Evolutionary conservation across 2,113 vertebrate species (phyloP), one percentile per base, ranked within the genome.

Genomic region (Heteronetta atricapilla): DNA sequence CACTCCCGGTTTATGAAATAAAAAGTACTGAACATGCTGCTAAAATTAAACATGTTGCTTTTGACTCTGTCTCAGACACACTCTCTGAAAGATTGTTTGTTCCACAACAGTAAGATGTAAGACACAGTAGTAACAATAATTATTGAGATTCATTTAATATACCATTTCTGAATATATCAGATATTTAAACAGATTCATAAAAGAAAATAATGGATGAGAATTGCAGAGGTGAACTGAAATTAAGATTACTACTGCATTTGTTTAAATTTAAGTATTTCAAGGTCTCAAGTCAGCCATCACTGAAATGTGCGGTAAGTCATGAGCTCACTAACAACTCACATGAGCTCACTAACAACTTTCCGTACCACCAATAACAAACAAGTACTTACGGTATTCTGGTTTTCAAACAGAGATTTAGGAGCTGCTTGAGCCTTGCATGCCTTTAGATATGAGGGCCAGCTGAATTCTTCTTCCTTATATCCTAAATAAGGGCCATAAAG

Each of bases 391-490:
- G 98, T 92, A 92, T 98, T 98, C 94, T 99, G 98, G 90, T 98
- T 99, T 97, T 99, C 98, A 97, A 99, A 99, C 28, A 98, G 97
- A 63, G 98, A 98, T 89, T 98, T 99, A 80, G 98, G 98, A 63
- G 98, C 98, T 66, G 98, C 98, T 92, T 99, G 98, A 89, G 98
- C 98, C 93, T 98, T 98, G 94, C 98, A 98, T 20, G 97, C 97
- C 90, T 98, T 99, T 31, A 99, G 97, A 83, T 98, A 99, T 3
- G 98, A 97, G 33, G 98, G 97, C 98, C 98, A 99, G 95, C 93
- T 98, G 97, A 99, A 99, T 80, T 98, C 98, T 81, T 99, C 98
- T 90, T 98, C 98, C 94, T 98, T 98, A 94, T 98, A 98, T 25
- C 98, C 98, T 99, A 86, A 55, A 93, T 36, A 3, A 74, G 10